Evolutionary conservation across 2,888 invertebrate genomes (phyloP).

Genomic region (Synanthedon formicaeformis): DNA sequence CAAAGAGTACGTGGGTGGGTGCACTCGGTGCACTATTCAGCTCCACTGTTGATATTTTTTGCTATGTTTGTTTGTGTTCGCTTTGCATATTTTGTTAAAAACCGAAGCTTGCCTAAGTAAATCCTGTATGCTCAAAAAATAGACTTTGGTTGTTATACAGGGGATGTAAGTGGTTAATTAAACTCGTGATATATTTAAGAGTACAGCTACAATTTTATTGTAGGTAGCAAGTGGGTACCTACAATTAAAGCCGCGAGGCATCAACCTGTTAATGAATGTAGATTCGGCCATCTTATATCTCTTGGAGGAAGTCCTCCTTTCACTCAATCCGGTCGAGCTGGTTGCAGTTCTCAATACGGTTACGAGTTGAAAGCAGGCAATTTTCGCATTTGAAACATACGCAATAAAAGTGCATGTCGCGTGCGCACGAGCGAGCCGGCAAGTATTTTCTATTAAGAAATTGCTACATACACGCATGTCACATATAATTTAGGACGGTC

Average conservation of each 20-base stretch:
- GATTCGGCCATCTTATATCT: conserved; percentile 1
- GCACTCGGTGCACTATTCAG: too few species aligned
- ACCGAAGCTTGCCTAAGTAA: too few species aligned
- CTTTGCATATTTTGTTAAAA: too few species aligned
- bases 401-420: background rate
- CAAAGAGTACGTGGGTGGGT: too few species aligned
- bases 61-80: too few species aligned
- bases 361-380: conserved; percentile 1
- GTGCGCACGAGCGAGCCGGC: background rate
- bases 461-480: background rate
- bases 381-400: background rate
- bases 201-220: conserved; percentile 1
- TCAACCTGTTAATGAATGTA: background rate
- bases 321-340: conserved; percentile 9
- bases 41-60: too few species aligned
- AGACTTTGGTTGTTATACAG: too few species aligned
- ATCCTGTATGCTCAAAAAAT: too few species aligned
- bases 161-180: too few species aligned
- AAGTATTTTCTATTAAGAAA: background rate
- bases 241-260: background rate
- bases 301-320: conserved; percentile 8
- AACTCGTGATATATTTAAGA: too few species aligned
- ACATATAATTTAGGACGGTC: background rate
- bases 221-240: conserved; percentile 1
- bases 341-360: conserved; percentile 22